A percentile compares a stretch with the other conserved stretches of the same genome.
Evolutionary conservation across 2,113 vertebrate species (phyloP).

Genomic region (Coracopsis vasa): DNA sequence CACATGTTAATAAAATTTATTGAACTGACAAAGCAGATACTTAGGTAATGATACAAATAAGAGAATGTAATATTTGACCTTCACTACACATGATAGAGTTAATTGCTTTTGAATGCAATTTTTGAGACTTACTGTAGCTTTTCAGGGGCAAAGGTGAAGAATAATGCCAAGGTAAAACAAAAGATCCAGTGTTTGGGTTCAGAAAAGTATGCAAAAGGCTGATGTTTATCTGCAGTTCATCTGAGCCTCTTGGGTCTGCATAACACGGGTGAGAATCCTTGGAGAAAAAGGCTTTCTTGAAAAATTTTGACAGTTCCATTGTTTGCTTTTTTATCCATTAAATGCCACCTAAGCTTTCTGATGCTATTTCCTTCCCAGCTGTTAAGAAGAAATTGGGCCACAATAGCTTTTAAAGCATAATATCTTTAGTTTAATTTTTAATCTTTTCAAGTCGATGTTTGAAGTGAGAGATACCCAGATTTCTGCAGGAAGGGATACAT

Average conservation of each 20-base stretch:
- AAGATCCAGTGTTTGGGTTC: not conserved
- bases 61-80: not conserved
- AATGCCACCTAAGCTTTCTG: not conserved
- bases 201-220: not conserved
- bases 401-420: not conserved
- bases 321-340: not conserved
- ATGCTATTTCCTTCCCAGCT: not conserved
- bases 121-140: not conserved
- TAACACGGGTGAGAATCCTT: not conserved
- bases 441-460: not conserved
- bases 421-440: not conserved
- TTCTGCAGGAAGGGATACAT: not conserved
- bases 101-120: not conserved
- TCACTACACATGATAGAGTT: not conserved
- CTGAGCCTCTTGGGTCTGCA: not conserved
- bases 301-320: not conserved
- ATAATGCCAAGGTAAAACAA: constrained; percentile 24
- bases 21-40: not conserved
- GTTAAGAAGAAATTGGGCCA: not conserved
- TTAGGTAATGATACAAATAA: not conserved
- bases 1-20: not conserved
- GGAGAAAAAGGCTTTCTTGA: not conserved
- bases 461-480: not conserved
- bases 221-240: not conserved
- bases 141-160: not conserved